Evolutionary conservation across 2,113 vertebrate species (phyloP).

Genomic region (Tenrec ecaudatus): DNA sequence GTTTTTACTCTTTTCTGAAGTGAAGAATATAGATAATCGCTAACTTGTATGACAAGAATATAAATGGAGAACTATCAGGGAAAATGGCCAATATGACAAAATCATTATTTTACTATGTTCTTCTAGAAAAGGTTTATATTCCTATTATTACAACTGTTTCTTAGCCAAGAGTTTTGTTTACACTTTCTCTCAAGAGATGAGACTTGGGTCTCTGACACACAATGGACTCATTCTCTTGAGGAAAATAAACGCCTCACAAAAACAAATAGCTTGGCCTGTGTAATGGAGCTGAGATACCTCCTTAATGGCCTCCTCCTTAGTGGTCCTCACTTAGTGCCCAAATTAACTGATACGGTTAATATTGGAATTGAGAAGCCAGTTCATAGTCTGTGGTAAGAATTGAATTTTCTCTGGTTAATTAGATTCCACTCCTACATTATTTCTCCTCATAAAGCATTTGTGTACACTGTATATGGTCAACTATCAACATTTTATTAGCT

Average conservation of each 20-base stretch:
- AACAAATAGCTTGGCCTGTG: not conserved
- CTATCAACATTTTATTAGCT: not conserved
- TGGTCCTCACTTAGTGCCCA: not conserved
- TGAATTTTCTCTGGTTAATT: not conserved
- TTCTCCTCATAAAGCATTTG: not conserved
- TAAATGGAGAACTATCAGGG: not conserved
- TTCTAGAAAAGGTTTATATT: conserved; percentile 10
- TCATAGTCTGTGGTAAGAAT: not conserved
- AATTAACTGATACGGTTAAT: not conserved
- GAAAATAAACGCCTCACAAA: not conserved
- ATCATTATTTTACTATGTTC: not conserved
- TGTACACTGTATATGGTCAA: not conserved
- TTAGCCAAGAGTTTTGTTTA: not conserved
- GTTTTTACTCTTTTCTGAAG: not conserved
- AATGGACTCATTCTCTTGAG: not conserved
- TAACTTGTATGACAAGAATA: not conserved
- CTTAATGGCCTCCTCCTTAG: not conserved
- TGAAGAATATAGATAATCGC: not conserved
- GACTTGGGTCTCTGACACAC: not conserved
- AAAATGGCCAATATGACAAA: not conserved
- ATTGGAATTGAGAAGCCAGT: not conserved
- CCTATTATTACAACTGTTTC: not conserved
- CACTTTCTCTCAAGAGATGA: not conserved
- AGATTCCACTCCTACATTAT: not conserved
- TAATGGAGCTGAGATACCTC: not conserved